Evolutionary conservation across 2,888 invertebrate genomes (phyloP).

Genomic region (Andrena camellia): DNA sequence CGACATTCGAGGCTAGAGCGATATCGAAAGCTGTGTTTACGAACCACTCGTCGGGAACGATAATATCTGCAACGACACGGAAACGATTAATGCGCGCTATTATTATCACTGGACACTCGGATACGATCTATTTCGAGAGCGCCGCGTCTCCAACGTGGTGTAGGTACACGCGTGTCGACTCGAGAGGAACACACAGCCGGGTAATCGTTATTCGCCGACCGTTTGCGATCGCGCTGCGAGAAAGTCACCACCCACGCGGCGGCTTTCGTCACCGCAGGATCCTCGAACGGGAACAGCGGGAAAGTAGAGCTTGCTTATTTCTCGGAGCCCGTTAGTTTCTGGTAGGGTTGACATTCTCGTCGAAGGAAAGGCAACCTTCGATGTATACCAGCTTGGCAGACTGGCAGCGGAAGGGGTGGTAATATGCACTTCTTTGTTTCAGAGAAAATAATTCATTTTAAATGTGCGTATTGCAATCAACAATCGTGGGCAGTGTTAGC

Average conservation of each 20-base stretch:
- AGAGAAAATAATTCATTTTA: too few relatives aligned
- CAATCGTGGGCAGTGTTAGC: too few relatives aligned
- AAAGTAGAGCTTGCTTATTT: too few relatives aligned
- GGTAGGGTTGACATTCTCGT: too few relatives aligned
- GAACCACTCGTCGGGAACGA: neutral
- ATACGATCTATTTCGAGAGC: slow-evolving; percentile 34
- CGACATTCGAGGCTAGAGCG: neutral
- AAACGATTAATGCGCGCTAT: slow-evolving; percentile 36
- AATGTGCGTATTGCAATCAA: too few relatives aligned
- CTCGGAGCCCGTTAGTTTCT: too few relatives aligned
- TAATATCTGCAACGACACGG: neutral
- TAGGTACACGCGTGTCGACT: neutral
- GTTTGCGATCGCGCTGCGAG: neutral
- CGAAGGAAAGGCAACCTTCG: too few relatives aligned
- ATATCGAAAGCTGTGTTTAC: neutral
- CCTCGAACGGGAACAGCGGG: too few relatives aligned
- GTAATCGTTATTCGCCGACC: neutral
- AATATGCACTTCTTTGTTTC: too few relatives aligned
- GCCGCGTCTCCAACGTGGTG: slow-evolving; percentile 7
- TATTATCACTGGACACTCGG: slow-evolving; percentile 28
- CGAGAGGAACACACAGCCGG: neutral
- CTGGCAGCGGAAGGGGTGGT: too few relatives aligned
- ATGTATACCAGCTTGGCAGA: too few relatives aligned
- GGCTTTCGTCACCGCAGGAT: neutral
- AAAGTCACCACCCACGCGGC: neutral